Percentiles rank a stretch among this genome's conserved stretches.
Evolutionary conservation across 2,888 invertebrate genomes (phyloP).

Genomic region (Oxyscelio sp.): DNA sequence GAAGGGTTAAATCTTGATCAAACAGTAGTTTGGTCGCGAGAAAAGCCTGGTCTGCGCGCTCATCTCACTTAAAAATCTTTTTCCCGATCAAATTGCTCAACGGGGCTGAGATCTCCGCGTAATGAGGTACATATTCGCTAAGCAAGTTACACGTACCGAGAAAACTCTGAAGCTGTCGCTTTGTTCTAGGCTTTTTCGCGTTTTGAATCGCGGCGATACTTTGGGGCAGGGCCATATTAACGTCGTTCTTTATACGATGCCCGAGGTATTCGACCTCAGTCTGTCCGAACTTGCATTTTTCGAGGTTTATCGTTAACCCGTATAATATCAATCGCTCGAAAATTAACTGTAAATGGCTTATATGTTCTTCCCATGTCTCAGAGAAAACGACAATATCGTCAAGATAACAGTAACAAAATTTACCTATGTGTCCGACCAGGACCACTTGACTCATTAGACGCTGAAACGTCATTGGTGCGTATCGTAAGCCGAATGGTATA

Average conservation of each 20-base stretch:
- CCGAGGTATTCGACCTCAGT: neutral
- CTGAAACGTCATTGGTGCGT: too few species aligned
- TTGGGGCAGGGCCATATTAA: slow-evolving; percentile 4
- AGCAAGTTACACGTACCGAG: slow-evolving; percentile 5
- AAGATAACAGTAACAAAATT: too few species aligned
- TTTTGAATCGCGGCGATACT: slow-evolving; percentile 21
- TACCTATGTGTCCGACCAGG: slow-evolving; percentile 53
- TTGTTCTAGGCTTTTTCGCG: neutral
- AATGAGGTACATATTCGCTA: slow-evolving; percentile 9
- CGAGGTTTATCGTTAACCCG: neutral
- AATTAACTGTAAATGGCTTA: slow-evolving; percentile 66
- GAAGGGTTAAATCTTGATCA: neutral
- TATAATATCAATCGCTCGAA: too few species aligned
- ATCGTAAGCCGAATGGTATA: slow-evolving; percentile 80
- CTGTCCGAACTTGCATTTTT: neutral
- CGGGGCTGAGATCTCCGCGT: slow-evolving; percentile 3
- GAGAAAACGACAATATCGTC: too few species aligned
- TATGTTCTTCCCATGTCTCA: slow-evolving; percentile 67
- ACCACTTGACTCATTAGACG: too few species aligned
- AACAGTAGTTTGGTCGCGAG: neutral
- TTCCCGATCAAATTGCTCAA: slow-evolving; percentile 30
- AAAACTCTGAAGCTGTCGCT: neutral
- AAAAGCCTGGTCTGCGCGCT: neutral
- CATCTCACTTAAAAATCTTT: neutral
- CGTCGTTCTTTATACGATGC: neutral